Evolutionary conservation across 2,797 vertebrate species (phyloP).

Genomic region (Tachyglossus aculeatus): DNA sequence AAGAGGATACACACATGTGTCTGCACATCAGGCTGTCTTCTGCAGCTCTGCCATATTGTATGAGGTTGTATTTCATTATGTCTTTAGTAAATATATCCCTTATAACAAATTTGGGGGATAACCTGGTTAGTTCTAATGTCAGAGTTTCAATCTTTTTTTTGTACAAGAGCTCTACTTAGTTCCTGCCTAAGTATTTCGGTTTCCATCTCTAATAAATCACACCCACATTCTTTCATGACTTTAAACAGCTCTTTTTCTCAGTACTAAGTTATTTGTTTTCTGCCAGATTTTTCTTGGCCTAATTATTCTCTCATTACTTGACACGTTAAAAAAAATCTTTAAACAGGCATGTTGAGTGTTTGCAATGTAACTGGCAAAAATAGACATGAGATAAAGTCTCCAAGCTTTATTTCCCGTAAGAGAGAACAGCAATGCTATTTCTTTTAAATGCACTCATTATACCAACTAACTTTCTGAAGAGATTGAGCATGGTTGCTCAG

Average conservation of each 20-base stretch:
- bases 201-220: slow-evolving; percentile 9
- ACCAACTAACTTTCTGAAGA: slow-evolving; percentile 1
- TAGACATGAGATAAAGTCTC: slow-evolving; percentile 13
- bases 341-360: slow-evolving; percentile 17
- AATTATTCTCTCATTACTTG: slow-evolving; percentile 29
- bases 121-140: too few relatives aligned
- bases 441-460: slow-evolving; percentile 39
- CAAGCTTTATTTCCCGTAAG: slow-evolving; percentile 29
- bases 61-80: too few relatives aligned
- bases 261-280: slow-evolving; percentile 14
- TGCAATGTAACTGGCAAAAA: slow-evolving; percentile 10
- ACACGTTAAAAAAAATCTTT: neutral
- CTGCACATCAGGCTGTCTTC: too few relatives aligned
- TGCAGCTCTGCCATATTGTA: too few relatives aligned
- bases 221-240: neutral
- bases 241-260: neutral
- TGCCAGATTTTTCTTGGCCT: neutral
- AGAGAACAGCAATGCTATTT: slow-evolving; percentile 10
- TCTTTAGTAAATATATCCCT: neutral
- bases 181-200: neutral
- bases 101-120: neutral
- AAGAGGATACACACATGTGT: too few relatives aligned
- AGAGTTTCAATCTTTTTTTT: neutral
- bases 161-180: neutral
- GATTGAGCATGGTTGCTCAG: slow-evolving; percentile 8